Conservation (phyloP, 2,113 vertebrate species). For the Mustela nigripes region DNA sequence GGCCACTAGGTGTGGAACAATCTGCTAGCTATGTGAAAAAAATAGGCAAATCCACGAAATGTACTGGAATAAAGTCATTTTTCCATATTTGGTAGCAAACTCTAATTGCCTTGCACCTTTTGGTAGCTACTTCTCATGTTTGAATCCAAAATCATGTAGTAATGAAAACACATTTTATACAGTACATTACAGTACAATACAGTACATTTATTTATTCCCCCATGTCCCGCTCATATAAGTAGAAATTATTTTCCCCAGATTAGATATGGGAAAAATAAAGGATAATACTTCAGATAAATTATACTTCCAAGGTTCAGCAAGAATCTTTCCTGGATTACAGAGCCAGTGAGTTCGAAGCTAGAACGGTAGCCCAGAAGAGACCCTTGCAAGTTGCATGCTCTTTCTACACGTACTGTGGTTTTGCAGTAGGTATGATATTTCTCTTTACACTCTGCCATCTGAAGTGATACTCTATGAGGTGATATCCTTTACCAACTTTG, state of each 20-base stretch:
- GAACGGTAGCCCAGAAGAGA: not conserved
- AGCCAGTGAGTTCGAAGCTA: not conserved
- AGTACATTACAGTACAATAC: not conserved
- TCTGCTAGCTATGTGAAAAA: not conserved
- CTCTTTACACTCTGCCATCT: not conserved
- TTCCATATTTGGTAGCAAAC: not conserved
- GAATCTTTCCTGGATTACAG: not conserved
- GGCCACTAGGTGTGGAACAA: not conserved
- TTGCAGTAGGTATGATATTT: not conserved
- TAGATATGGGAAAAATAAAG: conserved; percentile 25
- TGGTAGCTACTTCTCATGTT: not conserved
- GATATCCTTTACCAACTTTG: not conserved
- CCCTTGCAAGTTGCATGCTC: not conserved
- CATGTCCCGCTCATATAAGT: not conserved
- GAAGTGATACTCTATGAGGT: not conserved
- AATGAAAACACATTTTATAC: not conserved
- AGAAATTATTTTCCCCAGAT: not conserved
- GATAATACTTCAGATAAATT: not conserved
- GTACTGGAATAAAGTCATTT: not conserved
- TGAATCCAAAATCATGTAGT: not conserved
- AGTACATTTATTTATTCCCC: not conserved
- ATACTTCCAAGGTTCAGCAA: not conserved
- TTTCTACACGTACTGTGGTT: not conserved
- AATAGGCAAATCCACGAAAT: conserved; percentile 38
- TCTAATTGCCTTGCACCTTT: conserved; percentile 52